phyloP scores from a whole-genome alignment of 2,113 vertebrate genomes.

The Grus americana region DNA sequence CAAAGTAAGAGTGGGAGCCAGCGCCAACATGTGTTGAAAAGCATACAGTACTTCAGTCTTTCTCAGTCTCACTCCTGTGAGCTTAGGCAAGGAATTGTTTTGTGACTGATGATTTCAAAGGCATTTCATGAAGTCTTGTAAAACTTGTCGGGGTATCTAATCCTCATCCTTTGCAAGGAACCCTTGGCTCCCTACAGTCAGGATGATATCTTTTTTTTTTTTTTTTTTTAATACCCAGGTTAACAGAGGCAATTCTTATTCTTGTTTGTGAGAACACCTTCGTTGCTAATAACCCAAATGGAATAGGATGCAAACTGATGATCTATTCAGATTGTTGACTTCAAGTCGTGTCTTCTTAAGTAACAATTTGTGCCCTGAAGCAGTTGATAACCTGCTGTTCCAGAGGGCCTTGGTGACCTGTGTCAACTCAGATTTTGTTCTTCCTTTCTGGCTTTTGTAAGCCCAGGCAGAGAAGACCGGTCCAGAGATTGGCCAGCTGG shows the following conservation, averaged over 20 bases:
- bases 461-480: neutral
- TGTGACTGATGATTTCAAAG: neutral
- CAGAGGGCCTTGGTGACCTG: neutral
- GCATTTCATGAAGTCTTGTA: neutral
- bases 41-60: accelerated
- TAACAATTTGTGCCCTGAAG: neutral
- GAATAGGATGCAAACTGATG: neutral
- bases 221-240: neutral
- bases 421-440: neutral
- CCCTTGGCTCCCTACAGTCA: neutral
- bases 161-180: neutral
- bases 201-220: neutral
- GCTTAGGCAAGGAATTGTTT: neutral
- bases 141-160: neutral
- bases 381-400: neutral
- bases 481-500: neutral
- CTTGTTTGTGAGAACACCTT: neutral
- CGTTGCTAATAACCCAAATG: neutral
- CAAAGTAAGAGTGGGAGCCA: neutral
- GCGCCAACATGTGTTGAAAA: neutral
- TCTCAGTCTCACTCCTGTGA: neutral
- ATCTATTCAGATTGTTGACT: neutral
- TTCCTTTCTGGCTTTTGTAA: neutral
- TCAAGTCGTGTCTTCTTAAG: neutral
- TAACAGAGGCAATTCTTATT: neutral